Evolutionary conservation across 35 echinoderm and acorn worm genomes (phyloP), one percentile per base, ranked within the genome.

Genomic region (Strongylocentrotus purpuratus): DNA sequence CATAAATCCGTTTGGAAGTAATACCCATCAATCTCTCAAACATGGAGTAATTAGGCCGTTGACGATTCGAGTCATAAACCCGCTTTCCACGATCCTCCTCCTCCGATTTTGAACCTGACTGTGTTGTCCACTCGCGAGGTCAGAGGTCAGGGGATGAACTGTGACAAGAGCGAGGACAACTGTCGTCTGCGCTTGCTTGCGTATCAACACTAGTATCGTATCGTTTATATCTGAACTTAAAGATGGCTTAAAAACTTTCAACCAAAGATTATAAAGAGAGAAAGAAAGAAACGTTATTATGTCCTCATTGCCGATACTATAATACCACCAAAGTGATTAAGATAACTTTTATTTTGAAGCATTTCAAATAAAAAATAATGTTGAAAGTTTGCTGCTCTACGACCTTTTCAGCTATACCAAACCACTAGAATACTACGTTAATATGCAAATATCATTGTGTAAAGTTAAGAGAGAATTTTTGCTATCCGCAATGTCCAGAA

Each of bases 11-110:
- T 89, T 89, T 46, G 31, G 0, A 46, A 89, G 45, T 33, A 89
- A 89, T 89, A 89, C 87, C 87, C 32, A 89, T 89, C 87, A 89
- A 89, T 89, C 87, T 2, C 31, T 89, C 87, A 89, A 89, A 89
- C 2, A 35, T 45, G 33, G 12, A 33, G 45, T 89, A 89, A 89
- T 89, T 89, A 89, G 87, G 45, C 87, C 87, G 87, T 89, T 31
- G 87, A 89, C 87, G 45, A 89, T 33, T 45, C 87, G 87, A 46
- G 87, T 89, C 32, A 89, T 89, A 89, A 89, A 89, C 87, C 33
- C 45, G 33, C 87, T 17, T 46, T 46, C 25, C 87, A 46, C 18
- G 45, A 89, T 89, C 14, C 87, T 89, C 87, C 32, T 35, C 4
- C 52, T 59, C 87, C n/a, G 87, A 18, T 45, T 18, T 89, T 46